phyloP scores from a whole-genome alignment of 2,797 vertebrate genomes.

The Anisognathus igniventris region DNA sequence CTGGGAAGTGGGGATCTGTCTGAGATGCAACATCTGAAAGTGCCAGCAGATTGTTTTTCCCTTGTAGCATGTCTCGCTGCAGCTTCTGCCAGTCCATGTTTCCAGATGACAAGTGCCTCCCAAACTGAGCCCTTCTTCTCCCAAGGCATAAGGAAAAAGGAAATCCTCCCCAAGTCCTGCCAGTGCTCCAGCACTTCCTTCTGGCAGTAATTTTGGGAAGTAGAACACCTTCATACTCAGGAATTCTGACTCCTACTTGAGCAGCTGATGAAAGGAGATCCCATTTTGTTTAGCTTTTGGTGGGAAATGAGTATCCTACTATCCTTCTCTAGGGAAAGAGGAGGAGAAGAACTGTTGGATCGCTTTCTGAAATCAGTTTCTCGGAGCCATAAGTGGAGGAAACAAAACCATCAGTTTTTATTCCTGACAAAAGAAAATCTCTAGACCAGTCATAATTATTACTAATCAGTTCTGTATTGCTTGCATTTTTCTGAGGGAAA shows the following conservation, averaged over 20 bases:
- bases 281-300: not conserved
- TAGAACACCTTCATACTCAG: not conserved
- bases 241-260: not conserved
- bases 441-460: not conserved
- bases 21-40: not conserved
- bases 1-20: not conserved
- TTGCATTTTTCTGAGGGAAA: not conserved
- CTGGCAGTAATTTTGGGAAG: not conserved
- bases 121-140: not conserved
- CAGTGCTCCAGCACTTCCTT: not conserved
- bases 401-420: rapidly evolving
- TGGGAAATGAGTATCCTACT: not conserved
- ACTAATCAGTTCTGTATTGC: not conserved
- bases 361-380: not conserved
- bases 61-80: not conserved
- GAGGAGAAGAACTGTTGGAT: not conserved
- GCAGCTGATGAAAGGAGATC: not conserved
- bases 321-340: not conserved
- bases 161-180: not conserved
- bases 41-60: not conserved
- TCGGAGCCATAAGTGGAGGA: not conserved
- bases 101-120: not conserved
- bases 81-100: not conserved
- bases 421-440: not conserved
- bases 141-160: not conserved